Evolutionary conservation across 2,113 vertebrate genomes (phyloP), one percentile per base, ranked within the genome.

Genomic region (Centropristis striata): DNA sequence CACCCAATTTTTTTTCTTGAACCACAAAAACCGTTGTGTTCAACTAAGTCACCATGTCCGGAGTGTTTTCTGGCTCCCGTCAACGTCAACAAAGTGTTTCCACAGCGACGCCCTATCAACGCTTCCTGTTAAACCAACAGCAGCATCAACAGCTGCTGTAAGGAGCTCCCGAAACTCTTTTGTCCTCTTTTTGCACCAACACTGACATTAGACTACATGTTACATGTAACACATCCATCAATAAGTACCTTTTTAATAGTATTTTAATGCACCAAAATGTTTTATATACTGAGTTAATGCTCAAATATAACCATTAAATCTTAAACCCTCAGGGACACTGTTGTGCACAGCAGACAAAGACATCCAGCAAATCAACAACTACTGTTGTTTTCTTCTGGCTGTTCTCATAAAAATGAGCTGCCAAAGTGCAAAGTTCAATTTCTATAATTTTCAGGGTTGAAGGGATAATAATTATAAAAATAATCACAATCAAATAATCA

Each of bases 101-200:
- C 64, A 23, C 0, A 47, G 79, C 16, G 72, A 86, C 41, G 3
- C 23, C 73, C 80, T 79, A 87, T 89, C 87, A 88, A 78, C 68
- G 12, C 81, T 87, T 92, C 89, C 92, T 87, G 90, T 86, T 83
- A 57, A 66, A 81, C 47, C 20, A n/a, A n/a, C n/a, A n/a, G n/a
- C n/a, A n/a, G 1, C 53, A 53, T 68, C 47, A 75, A 71, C 81
- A 89, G 88, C 74, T 86, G 84, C 73, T 54, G 4, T 37, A 39
- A 69, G 28, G 66, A 78, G 78, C 21, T 75, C 61, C 58, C 37
- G 21, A 57, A 84, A 55, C 55, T 25, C 64, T 49, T 71, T n/a
- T 1, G 15, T 51, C 65, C 58, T 25, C 54, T 68, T 58, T 11
- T 5, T 18, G 20, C 49, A 37, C 14, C 42, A 21, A 65, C 36